These are phyloP conservation scores for Melanerpes aurifrons DNA, from an alignment of 2,113 vertebrate genomes.

Conservation along the genomic window DNA sequence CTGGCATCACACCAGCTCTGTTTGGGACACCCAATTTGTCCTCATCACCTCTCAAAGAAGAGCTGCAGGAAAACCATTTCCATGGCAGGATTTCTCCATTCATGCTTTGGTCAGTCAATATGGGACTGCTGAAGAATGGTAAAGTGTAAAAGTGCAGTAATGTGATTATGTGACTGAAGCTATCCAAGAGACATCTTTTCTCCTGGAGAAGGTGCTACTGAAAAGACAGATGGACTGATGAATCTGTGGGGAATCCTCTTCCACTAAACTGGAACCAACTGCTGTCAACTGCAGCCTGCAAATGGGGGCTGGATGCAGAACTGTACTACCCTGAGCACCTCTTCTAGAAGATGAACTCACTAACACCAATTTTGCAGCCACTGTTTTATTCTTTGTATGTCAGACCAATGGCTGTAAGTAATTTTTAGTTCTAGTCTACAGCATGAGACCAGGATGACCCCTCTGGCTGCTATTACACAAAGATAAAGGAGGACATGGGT, in stretches of 20 bases:
- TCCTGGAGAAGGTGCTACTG: not conserved
- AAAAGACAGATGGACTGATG: not conserved
- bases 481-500: not conserved
- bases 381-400: not conserved
- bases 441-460: not conserved
- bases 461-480: not conserved
- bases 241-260: not conserved
- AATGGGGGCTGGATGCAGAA: not conserved
- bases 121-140: not conserved
- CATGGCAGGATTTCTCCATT: not conserved
- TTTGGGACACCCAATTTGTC: not conserved
- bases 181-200: not conserved
- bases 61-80: not conserved
- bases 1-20: not conserved
- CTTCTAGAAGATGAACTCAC: not conserved
- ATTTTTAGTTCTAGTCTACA: not conserved
- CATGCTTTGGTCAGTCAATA: fast-evolving
- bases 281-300: not conserved
- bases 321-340: not conserved
- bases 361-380: not conserved
- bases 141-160: not conserved
- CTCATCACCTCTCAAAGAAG: not conserved
- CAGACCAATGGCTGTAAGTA: not conserved
- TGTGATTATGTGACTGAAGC: not conserved
- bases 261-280: fast-evolving